phyloP scores from a whole-genome alignment of 2,888 invertebrate genomes.

The Diaperis boleti region DNA sequence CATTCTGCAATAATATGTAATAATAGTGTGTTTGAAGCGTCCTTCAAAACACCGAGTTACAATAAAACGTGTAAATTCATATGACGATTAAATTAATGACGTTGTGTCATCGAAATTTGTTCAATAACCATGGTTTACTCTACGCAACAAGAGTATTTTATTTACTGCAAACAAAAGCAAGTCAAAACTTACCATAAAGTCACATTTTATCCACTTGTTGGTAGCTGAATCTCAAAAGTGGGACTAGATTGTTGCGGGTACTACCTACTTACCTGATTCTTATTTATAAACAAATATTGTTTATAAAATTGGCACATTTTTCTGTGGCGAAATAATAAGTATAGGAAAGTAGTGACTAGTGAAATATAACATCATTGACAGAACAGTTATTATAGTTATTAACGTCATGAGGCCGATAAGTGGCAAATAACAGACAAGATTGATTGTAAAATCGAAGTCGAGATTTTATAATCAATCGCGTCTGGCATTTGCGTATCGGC shows the following conservation, averaged over 20 bases:
- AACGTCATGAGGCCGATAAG: too few species aligned
- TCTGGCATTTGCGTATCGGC: too few species aligned
- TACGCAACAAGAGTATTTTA: background rate
- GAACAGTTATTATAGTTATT: too few species aligned
- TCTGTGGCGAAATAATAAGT: too few species aligned
- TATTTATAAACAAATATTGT: constrained; percentile 14
- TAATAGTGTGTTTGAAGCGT: background rate
- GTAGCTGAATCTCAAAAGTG: too few species aligned
- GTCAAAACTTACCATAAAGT: background rate
- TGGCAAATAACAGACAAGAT: too few species aligned
- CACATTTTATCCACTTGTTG: background rate
- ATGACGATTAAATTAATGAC: constrained; percentile 23
- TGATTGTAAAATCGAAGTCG: too few species aligned
- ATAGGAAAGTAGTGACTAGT: too few species aligned
- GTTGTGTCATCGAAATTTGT: constrained; percentile 17
- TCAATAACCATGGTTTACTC: background rate
- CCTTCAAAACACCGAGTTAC: constrained; percentile 7
- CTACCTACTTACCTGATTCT: background rate
- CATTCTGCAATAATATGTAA: constrained; percentile 42
- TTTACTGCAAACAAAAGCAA: background rate
- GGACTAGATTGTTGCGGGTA: too few species aligned
- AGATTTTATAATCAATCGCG: too few species aligned
- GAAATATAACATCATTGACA: too few species aligned
- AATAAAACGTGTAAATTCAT: constrained; percentile 12
- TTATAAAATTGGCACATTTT: background rate